These are phyloP conservation scores for Pipra filicauda DNA, from an alignment of 2,113 vertebrate species.

Conservation along the genomic window DNA sequence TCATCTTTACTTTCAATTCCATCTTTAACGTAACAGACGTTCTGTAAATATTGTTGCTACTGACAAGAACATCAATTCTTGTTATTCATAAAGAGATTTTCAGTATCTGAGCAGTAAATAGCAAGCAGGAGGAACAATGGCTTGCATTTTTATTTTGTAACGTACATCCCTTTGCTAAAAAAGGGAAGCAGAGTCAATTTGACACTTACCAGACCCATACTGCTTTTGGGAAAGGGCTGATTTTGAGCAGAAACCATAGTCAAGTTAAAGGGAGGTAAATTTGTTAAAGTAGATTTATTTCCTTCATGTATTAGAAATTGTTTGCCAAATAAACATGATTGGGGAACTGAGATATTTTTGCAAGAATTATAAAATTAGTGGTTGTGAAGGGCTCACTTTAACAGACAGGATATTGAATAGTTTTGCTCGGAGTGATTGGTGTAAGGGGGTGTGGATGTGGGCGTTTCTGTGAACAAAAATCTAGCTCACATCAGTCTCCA, in stretches of 20 bases:
- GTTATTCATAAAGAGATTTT: constrained; percentile 55
- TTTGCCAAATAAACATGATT: neutral
- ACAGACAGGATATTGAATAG: neutral
- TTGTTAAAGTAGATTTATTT: neutral
- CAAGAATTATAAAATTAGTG: neutral
- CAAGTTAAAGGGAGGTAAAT: neutral
- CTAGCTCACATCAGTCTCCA: neutral
- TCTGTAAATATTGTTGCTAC: constrained; percentile 64
- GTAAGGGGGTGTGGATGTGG: neutral
- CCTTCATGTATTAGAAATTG: neutral
- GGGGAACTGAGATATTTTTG: neutral
- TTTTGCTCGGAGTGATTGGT: neutral
- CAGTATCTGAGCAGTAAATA: constrained; percentile 39
- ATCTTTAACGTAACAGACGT: constrained; percentile 42
- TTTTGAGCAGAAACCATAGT: neutral
- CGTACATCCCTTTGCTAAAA: neutral
- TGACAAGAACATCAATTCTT: constrained; percentile 68
- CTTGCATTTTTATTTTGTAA: constrained; percentile 21
- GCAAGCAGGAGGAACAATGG: constrained; percentile 20
- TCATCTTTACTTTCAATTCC: constrained; percentile 48
- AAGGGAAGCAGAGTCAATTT: neutral
- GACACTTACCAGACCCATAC: neutral
- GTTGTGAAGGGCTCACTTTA: neutral
- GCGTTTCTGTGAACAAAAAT: neutral
- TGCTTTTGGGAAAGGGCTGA: neutral